Evolutionary conservation across 2,888 invertebrate species (phyloP).

Genomic region (Apodemia duryi): DNA sequence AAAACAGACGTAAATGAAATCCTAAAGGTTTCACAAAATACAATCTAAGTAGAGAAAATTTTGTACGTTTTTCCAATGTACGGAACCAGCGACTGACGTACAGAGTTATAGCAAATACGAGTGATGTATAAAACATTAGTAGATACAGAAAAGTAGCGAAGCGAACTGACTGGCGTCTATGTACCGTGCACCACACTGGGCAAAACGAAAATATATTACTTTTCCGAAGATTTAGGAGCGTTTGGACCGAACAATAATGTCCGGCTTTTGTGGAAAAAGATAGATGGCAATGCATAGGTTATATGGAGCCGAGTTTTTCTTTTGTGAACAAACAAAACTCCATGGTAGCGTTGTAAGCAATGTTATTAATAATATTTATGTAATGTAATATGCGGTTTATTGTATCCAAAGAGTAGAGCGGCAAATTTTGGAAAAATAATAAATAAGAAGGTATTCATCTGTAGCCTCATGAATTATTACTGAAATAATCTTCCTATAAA

Average conservation of each 20-base stretch:
- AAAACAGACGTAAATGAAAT: conserved; percentile 54
- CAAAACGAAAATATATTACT: conserved; percentile 81
- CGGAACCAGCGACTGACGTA: conserved; percentile 36
- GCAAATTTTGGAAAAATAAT: no score
- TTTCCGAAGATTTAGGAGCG: conserved; percentile 80
- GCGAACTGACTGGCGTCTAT: conserved; percentile 61
- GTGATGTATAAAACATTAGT: conserved; percentile 75
- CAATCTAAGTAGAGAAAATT: conserved; percentile 48
- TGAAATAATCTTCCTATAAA: no score
- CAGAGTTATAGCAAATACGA: conserved; percentile 41
- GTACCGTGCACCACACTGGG: conserved; percentile 71
- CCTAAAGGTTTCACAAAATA: conserved; percentile 50
- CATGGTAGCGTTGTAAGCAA: conserved; percentile 43
- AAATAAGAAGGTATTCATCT: no score
- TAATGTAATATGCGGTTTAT: no score
- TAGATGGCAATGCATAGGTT: conserved; percentile 78
- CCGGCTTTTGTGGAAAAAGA: conserved; percentile 81
- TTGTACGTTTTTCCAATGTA: conserved; percentile 54
- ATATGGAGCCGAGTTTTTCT: conserved; percentile 73
- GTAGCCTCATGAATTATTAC: no score
- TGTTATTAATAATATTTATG: background rate
- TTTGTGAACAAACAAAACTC: conserved; percentile 74
- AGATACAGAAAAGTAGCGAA: conserved; percentile 69
- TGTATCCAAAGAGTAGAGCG: no score
- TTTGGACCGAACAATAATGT: conserved; percentile 81